Percentiles rank a stretch among this genome's conserved stretches.
These are phyloP conservation scores for Entelurus aequoreus DNA, from an alignment of 2,113 vertebrate genomes.

Conservation along the genomic window DNA sequence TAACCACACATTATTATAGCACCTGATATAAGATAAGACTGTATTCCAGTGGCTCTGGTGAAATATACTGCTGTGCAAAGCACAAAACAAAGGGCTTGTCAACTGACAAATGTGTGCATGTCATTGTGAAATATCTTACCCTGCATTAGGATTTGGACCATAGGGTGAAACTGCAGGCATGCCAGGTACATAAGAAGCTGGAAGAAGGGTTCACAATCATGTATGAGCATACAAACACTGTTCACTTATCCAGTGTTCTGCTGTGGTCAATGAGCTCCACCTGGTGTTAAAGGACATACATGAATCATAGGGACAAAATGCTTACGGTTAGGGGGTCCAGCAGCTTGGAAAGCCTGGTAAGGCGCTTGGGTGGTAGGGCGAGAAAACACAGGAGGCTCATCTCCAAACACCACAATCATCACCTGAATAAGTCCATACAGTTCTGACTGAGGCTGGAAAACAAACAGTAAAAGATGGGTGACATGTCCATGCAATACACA, in stretches of 20 bases:
- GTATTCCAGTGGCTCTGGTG: no score
- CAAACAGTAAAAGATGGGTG: neutral
- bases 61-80: no score
- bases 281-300: slow-evolving; percentile 24
- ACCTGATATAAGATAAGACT: neutral
- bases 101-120: neutral
- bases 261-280: slow-evolving; percentile 41
- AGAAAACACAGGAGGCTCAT: slow-evolving; percentile 96
- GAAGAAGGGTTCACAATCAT: slow-evolving; percentile 27
- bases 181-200: slow-evolving; percentile 91
- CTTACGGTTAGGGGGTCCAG: slow-evolving; percentile 93
- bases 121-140: slow-evolving; percentile 68
- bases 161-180: slow-evolving; percentile 85
- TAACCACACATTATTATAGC: neutral
- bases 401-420: slow-evolving; percentile 97
- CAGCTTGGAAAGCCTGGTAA: slow-evolving; percentile 86
- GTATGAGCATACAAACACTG: slow-evolving; percentile 1
- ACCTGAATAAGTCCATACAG: slow-evolving; percentile 93
- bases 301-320: slow-evolving; percentile 13
- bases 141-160: slow-evolving; percentile 82
- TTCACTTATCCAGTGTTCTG: neutral
- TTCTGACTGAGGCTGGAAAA: slow-evolving; percentile 88
- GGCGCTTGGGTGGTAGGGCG: slow-evolving; percentile 83
- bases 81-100: no score
- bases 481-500: neutral